Conservation (phyloP, 2,797 vertebrate species). For the Lates japonicus region DNA sequence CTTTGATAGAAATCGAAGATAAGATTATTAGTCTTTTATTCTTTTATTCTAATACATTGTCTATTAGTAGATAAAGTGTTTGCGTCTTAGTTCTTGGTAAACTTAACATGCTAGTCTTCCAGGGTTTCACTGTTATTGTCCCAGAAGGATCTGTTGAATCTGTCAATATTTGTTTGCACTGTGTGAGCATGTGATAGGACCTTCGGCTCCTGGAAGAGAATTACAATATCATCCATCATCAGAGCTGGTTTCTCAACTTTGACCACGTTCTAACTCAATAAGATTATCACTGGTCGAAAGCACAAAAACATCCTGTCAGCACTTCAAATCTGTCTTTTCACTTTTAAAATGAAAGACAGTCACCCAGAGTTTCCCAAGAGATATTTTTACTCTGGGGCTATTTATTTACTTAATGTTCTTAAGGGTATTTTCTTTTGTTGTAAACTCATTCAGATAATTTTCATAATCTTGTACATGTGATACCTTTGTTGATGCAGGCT, state of each 20-base stretch:
- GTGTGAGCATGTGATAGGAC: constrained; percentile 43
- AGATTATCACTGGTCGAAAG: constrained; percentile 5
- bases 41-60: background rate
- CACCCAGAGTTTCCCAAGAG: background rate
- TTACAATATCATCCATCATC: constrained; percentile 14
- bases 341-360: background rate
- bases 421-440: background rate
- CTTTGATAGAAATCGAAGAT: too few relatives aligned
- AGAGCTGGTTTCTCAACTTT: constrained; percentile 44
- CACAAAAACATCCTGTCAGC: background rate
- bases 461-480: background rate
- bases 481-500: too few relatives aligned
- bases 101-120: constrained; percentile 27
- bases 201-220: constrained; percentile 51
- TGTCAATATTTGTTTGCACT: constrained; percentile 78
- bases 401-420: background rate
- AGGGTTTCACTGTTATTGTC: constrained; percentile 55
- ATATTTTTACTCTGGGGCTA: background rate
- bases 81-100: constrained; percentile 25
- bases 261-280: constrained; percentile 19
- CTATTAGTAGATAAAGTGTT: background rate
- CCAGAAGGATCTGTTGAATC: constrained; percentile 22
- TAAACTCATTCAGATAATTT: background rate
- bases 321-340: background rate
- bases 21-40: background rate